Conservation (phyloP, 2,797 vertebrate genomes). For the Chelmon rostratus region DNA sequence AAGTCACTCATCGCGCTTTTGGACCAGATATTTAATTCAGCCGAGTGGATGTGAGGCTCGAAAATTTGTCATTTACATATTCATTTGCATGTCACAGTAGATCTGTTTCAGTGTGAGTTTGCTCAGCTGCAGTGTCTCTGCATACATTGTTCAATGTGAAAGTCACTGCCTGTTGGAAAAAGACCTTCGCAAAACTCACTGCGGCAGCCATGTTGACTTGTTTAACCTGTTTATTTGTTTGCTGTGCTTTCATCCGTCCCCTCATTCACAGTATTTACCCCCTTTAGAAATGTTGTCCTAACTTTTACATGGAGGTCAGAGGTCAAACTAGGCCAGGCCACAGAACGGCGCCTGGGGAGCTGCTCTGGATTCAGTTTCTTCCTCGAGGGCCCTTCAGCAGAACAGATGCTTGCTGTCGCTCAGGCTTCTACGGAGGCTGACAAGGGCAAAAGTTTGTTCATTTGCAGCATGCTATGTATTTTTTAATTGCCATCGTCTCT, state of each 20-base stretch:
- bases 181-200: slow-evolving; percentile 11
- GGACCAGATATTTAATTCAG: slow-evolving; percentile 54
- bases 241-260: neutral
- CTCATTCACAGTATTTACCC: neutral
- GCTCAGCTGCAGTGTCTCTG: slow-evolving; percentile 38
- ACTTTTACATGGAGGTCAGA: slow-evolving; percentile 14
- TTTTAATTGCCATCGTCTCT: too few species aligned
- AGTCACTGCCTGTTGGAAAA: slow-evolving; percentile 36
- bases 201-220: neutral
- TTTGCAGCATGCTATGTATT: too few species aligned
- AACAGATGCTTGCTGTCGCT: neutral
- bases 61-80: slow-evolving; percentile 64
- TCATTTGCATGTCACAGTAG: slow-evolving; percentile 62
- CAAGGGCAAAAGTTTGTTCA: too few species aligned
- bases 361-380: neutral
- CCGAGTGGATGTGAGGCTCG: slow-evolving; percentile 42
- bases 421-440: neutral
- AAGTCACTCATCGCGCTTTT: slow-evolving; percentile 41
- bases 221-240: neutral
- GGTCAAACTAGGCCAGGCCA: slow-evolving; percentile 4
- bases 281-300: neutral
- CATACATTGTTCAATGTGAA: slow-evolving; percentile 55
- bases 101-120: slow-evolving; percentile 63
- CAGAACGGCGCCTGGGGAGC: neutral
- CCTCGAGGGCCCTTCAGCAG: neutral